Evolutionary conservation across 2,888 invertebrate species (phyloP), one percentile per base, ranked within the genome.

Genomic region (Odontothrips loti): DNA sequence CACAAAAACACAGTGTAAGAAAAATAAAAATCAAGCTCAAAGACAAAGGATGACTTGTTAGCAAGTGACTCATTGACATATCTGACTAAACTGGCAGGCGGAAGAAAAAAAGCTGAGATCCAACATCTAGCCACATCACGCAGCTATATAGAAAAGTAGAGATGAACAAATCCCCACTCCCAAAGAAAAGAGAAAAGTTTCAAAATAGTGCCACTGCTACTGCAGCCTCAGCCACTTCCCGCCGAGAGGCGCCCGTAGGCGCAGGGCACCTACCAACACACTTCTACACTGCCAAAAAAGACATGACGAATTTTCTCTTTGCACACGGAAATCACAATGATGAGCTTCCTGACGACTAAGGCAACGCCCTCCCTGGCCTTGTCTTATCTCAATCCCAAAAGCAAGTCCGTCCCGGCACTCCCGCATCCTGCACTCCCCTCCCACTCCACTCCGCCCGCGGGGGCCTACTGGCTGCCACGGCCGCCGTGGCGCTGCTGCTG

Each of bases 261-360:
- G 34, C 34, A 4, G 34, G 6, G 34, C 34, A 43, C 34, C 34
- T 6, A 43, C 2, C 34, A 43, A 43, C 34, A 43, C 34, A 43
- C 34, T 43, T 43, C 34, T 43, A 43, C 34, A 43, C 34, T 43
- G 34, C 34, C 34, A 43, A 43, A 43, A n/a, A 43, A 43, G 34
- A 43, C 34, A 43, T 43, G 34, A 43, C 34, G 34, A 43, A 43
- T 43, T 43, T 43, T 43, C 34, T 75, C 23, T 75, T 75, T 27
- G 12, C 68, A 75, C 68, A 75, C 68, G 12, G 68, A 58, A 79
- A 82, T 82, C 83, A 82, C 83, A 80, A 79, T 81, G 34, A 43
- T 43, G 34, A 43, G 34, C 34, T 6, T 43, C 34, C 34, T 43
- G 34, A 43, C 34, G 34, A 43, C 34, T 6, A 43, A 2, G 34